phyloP scores from a whole-genome alignment of 2,113 vertebrate genomes.

The Lepidothrix coronata region DNA sequence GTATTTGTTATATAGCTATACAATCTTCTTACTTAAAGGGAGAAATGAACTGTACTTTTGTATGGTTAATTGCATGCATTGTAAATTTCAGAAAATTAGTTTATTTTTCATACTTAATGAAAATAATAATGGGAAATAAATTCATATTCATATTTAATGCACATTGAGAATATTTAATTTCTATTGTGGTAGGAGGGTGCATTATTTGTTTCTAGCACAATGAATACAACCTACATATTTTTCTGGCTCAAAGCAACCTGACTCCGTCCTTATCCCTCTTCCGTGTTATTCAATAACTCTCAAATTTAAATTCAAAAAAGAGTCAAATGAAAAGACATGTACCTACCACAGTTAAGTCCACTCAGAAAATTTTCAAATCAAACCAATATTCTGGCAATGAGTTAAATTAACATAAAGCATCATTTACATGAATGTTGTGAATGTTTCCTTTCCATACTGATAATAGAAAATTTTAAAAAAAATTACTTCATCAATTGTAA shows the following conservation, averaged over 20 bases:
- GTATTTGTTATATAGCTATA: background rate
- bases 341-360: background rate
- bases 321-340: background rate
- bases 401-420: background rate
- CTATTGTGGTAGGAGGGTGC: background rate
- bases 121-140: background rate
- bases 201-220: background rate
- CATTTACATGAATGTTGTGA: background rate
- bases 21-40: background rate
- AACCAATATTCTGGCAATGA: background rate
- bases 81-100: background rate
- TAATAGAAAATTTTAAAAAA: background rate
- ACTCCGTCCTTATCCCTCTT: background rate
- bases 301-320: background rate
- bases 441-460: background rate
- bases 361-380: background rate
- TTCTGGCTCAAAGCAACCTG: background rate
- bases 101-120: background rate
- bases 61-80: background rate
- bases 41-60: background rate
- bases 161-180: background rate
- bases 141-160: background rate
- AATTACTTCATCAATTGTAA: background rate
- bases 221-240: background rate
- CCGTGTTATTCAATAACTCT: background rate